Evolutionary conservation across 1,140 invertebrate genomes (phyloP), one percentile per base, ranked within the genome.

Genomic region (Sinonovacula constricta): DNA sequence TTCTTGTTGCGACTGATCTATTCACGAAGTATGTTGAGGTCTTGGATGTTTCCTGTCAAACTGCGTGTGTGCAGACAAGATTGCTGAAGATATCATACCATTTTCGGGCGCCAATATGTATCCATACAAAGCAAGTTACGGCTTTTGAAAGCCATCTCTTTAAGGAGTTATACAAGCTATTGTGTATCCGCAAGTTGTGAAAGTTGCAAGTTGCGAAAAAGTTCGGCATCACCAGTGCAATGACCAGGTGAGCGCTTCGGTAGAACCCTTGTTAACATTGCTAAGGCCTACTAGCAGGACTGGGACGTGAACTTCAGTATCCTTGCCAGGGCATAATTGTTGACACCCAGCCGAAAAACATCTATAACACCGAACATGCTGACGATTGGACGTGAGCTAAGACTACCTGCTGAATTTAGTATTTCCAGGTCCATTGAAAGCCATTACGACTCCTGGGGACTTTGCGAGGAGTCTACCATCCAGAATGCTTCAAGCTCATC

Each of bases 111-210:
- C 56, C 80, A 85, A 10, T 89, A 5, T 63, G 85, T 22, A 67
- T 92, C 2, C 82, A 90, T n/a, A 76, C 87, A 1, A 89, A 92
- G 71, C 87, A 90, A 74, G 91, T 89, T 26, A 30, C 70, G 1
- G 75, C 84, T 54, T 85, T 87, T 70, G 78, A 83, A 56, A 36
- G 51, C 3, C 59, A 85, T 54, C 2, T 86, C 0, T 81, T 86
- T 18, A 36, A 65, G 4, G 76, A 83, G 56, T 28, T 86, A 5
- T 84, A 81, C 68, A 31, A 68, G 24, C 26, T 78, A 15, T 24
- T 83, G 22, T 77, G 71, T 7, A 82, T 81, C 1, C 26, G 69
- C 36, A 82, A 83, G 66, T 65, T 66, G 18, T 30, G 82, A 14
- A 56, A n/a, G n/a, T n/a, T n/a, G n/a, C n/a, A n/a, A n/a, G n/a